Base-by-base conservation (phyloP, 2,113 vertebrate species). In the Philantomba maxwellii region DNA sequence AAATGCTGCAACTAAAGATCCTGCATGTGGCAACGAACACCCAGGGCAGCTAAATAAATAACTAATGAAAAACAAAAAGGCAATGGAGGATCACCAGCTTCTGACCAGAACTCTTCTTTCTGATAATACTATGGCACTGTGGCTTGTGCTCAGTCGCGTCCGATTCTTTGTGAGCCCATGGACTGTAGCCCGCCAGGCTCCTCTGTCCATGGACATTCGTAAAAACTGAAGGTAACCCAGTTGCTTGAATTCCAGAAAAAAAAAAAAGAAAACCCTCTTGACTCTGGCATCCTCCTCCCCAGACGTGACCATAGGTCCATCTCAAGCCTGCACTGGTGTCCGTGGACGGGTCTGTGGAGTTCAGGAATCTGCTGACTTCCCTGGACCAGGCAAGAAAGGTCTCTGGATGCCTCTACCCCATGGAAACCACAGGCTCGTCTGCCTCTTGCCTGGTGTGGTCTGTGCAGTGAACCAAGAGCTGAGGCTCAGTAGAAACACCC, bases 1-100 rank as follows among this genome's bases (percentile, higher is more conserved):
- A 70, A 39, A 75, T 26, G 70, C 36, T 43, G 36, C 36, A 75
- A 2, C 36, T 43, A 75, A 75, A 75, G 1, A 75, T 25, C 12
- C 21, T 26, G 36, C 70, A 43, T 2, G 11, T 0, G 21, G 16
- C 70, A 75, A 75, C 0, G 0, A 75, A 25, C 1, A 43, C 36
- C 70, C 70, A 43, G 70, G 26, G 70, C 36, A 43, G 70, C 70
- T 36, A 43, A 75, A 75, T 25, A 73, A 73, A 39, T 23, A 73
- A 43, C 6, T 13, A 43, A 39, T 0, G 5, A 70, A 26, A 26
- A 43, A 7, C 70, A 75, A 43, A 43, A 43, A 7, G 23, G 70
- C 23, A 26, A 26, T 0, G 23, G 36, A 75, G 70, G 36, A 75
- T 75, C 70, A 75, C 5, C n/a, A 70, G 66, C 66, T 70, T 70